phyloP scores from a whole-genome alignment of 2,888 invertebrate species.

The Drosophila subquinaria region DNA sequence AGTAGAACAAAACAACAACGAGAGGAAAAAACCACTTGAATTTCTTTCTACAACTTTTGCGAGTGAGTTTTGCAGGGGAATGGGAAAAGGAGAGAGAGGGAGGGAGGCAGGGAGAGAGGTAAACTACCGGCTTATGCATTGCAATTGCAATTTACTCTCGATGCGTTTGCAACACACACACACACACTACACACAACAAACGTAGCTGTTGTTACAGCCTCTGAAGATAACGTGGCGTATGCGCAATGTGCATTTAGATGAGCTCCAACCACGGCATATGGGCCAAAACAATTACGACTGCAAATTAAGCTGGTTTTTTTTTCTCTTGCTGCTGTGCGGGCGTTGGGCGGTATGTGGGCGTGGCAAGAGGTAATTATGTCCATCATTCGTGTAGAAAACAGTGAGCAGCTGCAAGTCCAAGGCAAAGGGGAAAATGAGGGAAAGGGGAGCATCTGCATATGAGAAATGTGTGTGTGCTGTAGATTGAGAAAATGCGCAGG shows the following conservation, averaged over 20 bases:
- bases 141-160: constrained; percentile 78
- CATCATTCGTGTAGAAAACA: constrained; percentile 76
- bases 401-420: constrained; percentile 29
- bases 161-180: constrained; percentile 48
- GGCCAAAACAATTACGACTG: constrained; percentile 78
- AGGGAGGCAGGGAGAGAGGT: background rate
- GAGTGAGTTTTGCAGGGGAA: background rate
- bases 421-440: background rate
- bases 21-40: constrained; percentile 53
- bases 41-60: constrained; percentile 30
- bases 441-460: constrained; percentile 64
- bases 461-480: constrained; percentile 39
- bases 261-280: constrained; percentile 59
- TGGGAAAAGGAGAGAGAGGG: background rate
- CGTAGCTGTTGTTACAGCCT: constrained; percentile 13
- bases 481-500: constrained; percentile 45
- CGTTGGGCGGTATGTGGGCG: constrained; percentile 67
- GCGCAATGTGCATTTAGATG: constrained; percentile 67
- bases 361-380: constrained; percentile 74
- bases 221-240: constrained; percentile 62
- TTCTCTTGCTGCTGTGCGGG: constrained; percentile 32
- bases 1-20: constrained; percentile 69
- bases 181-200: background rate
- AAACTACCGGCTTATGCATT: constrained; percentile 31
- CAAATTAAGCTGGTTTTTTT: constrained; percentile 65